Evolutionary conservation across 1,140 invertebrate genomes (phyloP).

Genomic region (Latrodectus geometricus): DNA sequence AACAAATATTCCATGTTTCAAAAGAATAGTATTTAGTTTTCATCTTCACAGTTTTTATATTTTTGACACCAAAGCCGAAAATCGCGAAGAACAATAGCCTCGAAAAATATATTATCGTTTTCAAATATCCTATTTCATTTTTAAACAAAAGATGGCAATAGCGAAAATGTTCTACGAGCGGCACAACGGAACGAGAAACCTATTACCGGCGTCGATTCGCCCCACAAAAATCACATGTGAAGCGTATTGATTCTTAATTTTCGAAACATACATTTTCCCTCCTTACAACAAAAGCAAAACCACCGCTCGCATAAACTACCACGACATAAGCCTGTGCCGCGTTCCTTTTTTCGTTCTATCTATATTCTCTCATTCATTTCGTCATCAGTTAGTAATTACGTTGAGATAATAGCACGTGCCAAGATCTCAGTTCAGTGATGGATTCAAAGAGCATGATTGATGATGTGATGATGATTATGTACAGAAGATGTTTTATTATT

Average conservation of each 20-base stretch:
- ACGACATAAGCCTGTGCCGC: not conserved
- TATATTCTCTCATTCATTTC: not conserved
- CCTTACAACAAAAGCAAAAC: not conserved
- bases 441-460: slow-evolving; percentile 54
- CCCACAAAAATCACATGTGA: not conserved
- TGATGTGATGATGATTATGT: slow-evolving; percentile 58
- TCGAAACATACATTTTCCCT: slow-evolving; percentile 9
- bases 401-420: slow-evolving; percentile 49
- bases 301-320: not conserved
- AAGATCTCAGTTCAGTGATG: slow-evolving; percentile 14
- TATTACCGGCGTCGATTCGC: not conserved
- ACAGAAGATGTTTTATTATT: slow-evolving; percentile 2
- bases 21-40: too few relatives aligned
- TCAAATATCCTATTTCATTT: too few relatives aligned
- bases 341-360: slow-evolving; percentile 1
- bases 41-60: too few relatives aligned
- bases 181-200: not conserved
- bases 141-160: too few relatives aligned
- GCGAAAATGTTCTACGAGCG: too few relatives aligned
- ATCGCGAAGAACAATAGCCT: too few relatives aligned
- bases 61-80: too few relatives aligned
- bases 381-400: slow-evolving; percentile 53
- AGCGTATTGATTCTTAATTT: slow-evolving; percentile 37
- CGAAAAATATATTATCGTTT: too few relatives aligned
- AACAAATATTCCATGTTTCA: too few relatives aligned